Percentiles rank a stretch among this genome's conserved stretches.
Evolutionary conservation across 1,140 invertebrate genomes (phyloP).

Genomic region (Pachypsylla venusta): DNA sequence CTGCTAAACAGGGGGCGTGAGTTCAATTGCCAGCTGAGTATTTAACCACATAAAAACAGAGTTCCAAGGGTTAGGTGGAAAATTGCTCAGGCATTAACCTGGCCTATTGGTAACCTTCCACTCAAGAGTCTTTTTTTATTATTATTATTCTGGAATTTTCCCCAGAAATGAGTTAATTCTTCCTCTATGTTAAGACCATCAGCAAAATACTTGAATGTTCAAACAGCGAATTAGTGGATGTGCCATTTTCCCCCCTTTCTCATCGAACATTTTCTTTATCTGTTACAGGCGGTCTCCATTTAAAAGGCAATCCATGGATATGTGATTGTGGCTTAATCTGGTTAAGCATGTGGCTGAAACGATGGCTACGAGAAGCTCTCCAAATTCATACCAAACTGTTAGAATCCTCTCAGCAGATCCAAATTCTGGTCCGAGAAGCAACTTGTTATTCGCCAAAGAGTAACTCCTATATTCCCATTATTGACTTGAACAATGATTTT

Average conservation of each 20-base stretch:
- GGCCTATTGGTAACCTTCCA: no score
- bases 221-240: no score
- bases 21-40: no score
- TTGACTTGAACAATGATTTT: conserved; percentile 55
- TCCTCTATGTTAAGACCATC: no score
- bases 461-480: conserved; percentile 43
- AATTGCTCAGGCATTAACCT: no score
- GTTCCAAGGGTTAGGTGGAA: no score
- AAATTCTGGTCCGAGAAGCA: conserved; percentile 36
- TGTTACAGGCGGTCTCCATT: conserved; percentile 56
- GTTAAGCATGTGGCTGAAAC: conserved; percentile 71
- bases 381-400: conserved; percentile 48
- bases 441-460: conserved; percentile 45
- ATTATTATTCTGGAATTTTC: no score
- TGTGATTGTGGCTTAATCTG: conserved; percentile 80
- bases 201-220: no score
- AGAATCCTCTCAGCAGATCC: conserved; percentile 35
- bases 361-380: conserved; percentile 65
- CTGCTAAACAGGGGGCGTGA: no score
- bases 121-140: no score
- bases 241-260: no score
- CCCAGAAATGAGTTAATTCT: neutral
- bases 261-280: conserved; percentile 19
- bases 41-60: no score
- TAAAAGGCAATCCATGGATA: conserved; percentile 65